Percentiles rank a stretch among this genome's conserved stretches.
Evolutionary conservation across 1,140 invertebrate species (phyloP).

Genomic region (Elymnias hypermnestra): DNA sequence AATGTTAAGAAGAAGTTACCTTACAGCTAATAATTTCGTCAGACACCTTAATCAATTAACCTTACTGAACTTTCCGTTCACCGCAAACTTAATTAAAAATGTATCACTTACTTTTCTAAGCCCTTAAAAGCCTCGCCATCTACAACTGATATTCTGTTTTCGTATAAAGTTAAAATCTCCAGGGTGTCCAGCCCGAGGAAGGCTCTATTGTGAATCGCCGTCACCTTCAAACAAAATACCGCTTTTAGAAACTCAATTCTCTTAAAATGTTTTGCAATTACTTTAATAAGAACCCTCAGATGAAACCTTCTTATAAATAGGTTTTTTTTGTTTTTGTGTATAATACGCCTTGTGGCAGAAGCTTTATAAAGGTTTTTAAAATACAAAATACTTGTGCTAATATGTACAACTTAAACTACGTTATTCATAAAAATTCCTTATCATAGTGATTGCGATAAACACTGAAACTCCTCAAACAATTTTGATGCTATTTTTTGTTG

Average conservation of each 20-base stretch:
- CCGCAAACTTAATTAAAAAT: conserved; percentile 16
- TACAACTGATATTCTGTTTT: conserved; percentile 87
- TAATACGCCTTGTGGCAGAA: background rate
- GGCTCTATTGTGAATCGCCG: conserved; percentile 83
- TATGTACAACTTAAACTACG: too few relatives aligned
- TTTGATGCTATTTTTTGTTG: too few relatives aligned
- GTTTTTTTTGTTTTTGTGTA: background rate
- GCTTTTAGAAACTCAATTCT: conserved; percentile 2
- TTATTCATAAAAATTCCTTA: too few relatives aligned
- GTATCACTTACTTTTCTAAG: conserved; percentile 84
- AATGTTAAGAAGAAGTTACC: too few relatives aligned
- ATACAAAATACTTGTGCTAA: too few relatives aligned
- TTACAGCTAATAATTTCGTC: background rate
- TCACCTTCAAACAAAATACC: conserved; percentile 45
- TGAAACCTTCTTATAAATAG: too few relatives aligned
- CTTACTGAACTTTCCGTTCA: background rate
- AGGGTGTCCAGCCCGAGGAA: conserved; percentile 90
- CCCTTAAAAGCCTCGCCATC: conserved; percentile 89
- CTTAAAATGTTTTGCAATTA: background rate
- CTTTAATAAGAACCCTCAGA: background rate
- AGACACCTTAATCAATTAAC: background rate
- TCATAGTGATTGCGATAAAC: too few relatives aligned
- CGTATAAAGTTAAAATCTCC: conserved; percentile 91
- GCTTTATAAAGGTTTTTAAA: too few relatives aligned
- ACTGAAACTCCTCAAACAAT: too few relatives aligned